A percentile compares a stretch with the other conserved stretches of the same genome.
Evolutionary conservation across 37 sponge, comb jelly and placozoan genomes (phyloP).

Genomic region (Geodia barretti): DNA sequence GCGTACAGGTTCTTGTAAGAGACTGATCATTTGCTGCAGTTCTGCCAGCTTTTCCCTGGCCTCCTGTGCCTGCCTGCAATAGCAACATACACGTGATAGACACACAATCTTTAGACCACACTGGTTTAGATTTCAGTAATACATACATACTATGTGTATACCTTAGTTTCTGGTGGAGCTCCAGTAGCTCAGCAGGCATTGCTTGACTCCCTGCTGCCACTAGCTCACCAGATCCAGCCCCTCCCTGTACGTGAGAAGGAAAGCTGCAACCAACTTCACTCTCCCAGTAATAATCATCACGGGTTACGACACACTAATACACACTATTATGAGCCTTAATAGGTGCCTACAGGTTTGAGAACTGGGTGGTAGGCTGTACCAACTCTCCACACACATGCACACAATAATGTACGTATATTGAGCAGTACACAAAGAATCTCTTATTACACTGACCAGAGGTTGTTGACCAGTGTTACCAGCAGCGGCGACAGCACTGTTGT

Average conservation of each 20-base stretch:
- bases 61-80: slow-evolving; percentile 33
- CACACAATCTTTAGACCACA: too few species aligned
- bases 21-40: slow-evolving; percentile 5
- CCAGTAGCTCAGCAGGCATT: background rate
- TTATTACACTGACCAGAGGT: too few species aligned
- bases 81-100: background rate
- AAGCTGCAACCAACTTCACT: background rate
- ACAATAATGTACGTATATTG: too few species aligned
- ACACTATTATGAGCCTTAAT: too few species aligned
- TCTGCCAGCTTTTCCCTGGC: slow-evolving; percentile 29
- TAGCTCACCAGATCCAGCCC: slow-evolving; percentile 3
- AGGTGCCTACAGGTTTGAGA: too few species aligned
- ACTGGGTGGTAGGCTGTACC: too few species aligned
- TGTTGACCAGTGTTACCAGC: too few species aligned
- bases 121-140: too few species aligned
- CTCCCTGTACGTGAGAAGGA: background rate
- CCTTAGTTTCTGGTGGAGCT: slow-evolving; percentile 27
- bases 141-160: background rate
- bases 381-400: too few species aligned
- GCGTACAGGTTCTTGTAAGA: background rate
- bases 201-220: background rate
- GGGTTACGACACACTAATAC: too few species aligned
- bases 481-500: too few species aligned
- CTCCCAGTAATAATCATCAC: background rate
- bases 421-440: too few species aligned